A percentile compares a stretch with the other conserved stretches of the same genome.
phyloP scores from a whole-genome alignment of 2,113 vertebrate genomes.

The Circaetus gallicus region DNA sequence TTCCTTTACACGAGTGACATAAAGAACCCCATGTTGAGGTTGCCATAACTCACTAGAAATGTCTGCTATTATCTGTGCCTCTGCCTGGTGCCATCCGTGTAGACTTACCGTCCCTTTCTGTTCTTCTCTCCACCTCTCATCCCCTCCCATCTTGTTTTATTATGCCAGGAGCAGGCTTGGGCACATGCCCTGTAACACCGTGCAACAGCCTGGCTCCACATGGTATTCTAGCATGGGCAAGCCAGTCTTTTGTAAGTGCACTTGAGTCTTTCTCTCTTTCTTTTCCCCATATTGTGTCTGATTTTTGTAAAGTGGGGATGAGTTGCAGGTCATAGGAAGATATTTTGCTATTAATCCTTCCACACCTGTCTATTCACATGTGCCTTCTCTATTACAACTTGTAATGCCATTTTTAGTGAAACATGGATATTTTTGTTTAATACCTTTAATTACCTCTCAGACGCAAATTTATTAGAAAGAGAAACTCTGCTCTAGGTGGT shows the following conservation, averaged over 20 bases:
- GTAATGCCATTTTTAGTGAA: not conserved
- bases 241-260: not conserved
- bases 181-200: fast-evolving
- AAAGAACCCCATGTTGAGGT: not conserved
- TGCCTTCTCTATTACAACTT: not conserved
- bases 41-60: not conserved
- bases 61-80: not conserved
- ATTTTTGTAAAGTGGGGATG: not conserved
- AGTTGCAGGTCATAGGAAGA: not conserved
- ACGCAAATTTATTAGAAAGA: not conserved
- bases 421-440: not conserved
- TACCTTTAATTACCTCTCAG: not conserved
- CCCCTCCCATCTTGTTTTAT: not conserved
- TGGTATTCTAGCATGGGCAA: not conserved
- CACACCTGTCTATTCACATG: not conserved
- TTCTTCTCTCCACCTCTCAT: not conserved
- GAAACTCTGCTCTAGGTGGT: not conserved
- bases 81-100: not conserved
- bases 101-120: not conserved
- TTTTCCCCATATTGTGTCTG: fast-evolving
- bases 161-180: not conserved
- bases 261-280: not conserved
- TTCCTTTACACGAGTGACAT: not conserved
- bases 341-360: not conserved
- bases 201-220: not conserved